phyloP scores from a whole-genome alignment of 2,797 vertebrate species.

The Austrolebias charrua region DNA sequence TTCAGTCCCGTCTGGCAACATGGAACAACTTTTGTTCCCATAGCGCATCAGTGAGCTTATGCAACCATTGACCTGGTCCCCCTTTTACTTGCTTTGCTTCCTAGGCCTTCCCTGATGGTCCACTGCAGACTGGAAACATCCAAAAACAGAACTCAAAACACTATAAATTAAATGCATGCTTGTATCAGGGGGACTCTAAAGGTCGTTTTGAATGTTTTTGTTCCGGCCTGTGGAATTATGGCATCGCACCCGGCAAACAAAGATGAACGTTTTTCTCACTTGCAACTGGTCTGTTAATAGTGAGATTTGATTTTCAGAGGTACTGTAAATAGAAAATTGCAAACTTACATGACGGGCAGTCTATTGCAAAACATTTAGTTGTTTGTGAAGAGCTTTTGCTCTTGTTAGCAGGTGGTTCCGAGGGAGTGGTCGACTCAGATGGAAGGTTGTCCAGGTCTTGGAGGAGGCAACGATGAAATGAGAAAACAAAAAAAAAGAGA shows the following conservation, averaged over 20 bases:
- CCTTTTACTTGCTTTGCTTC: not conserved
- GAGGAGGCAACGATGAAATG: constrained; percentile 16
- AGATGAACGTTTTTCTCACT: no score
- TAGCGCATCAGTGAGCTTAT: not conserved
- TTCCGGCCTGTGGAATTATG: no score
- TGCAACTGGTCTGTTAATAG: no score
- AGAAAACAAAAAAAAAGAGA: constrained; percentile 1
- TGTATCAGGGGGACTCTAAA: no score
- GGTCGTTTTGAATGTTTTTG: no score
- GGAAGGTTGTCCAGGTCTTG: constrained; percentile 1
- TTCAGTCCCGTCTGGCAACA: not conserved
- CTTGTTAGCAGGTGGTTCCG: constrained; percentile 31
- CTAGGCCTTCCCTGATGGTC: not conserved
- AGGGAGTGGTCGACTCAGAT: not conserved
- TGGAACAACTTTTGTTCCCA: not conserved
- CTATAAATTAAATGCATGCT: no score
- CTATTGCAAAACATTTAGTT: constrained; percentile 32
- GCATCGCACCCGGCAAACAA: no score
- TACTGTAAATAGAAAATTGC: not conserved
- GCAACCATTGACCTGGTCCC: no score
- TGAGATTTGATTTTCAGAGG: not conserved
- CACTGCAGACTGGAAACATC: no score
- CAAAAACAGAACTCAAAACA: no score
- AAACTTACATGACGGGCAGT: constrained; percentile 62
- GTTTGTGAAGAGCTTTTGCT: constrained; percentile 1